These are phyloP conservation scores for Dicycla oo DNA, from an alignment of 2,888 invertebrate genomes.

Conservation along the genomic window DNA sequence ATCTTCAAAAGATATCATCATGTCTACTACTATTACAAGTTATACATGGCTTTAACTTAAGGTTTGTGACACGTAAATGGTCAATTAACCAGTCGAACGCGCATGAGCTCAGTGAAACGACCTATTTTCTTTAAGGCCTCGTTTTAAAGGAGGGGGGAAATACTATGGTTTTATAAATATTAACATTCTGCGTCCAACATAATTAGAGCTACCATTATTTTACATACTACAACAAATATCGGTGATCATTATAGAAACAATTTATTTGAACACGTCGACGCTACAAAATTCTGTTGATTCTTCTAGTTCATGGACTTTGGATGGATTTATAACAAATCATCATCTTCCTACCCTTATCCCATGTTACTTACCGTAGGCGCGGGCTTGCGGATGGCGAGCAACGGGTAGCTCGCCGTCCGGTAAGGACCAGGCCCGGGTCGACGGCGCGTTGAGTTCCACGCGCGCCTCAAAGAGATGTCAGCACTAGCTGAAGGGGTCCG, in stretches of 20 bases:
- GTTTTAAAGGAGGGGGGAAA: slow-evolving; percentile 5
- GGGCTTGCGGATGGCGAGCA: no score
- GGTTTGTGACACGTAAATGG: slow-evolving; percentile 26
- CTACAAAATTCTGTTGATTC: background rate
- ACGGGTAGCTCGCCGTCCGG: no score
- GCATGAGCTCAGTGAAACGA: slow-evolving; percentile 34
- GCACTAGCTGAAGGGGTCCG: no score
- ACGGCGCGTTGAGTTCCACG: no score
- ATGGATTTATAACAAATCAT: no score
- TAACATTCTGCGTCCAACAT: background rate
- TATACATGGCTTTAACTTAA: background rate
- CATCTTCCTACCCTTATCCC: no score
- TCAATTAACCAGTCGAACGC: slow-evolving; percentile 36
- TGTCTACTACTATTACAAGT: background rate
- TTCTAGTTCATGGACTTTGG: background rate
- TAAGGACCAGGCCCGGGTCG: no score
- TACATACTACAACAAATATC: background rate
- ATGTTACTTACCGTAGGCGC: no score
- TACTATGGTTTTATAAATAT: background rate
- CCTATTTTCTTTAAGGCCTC: slow-evolving; percentile 28
- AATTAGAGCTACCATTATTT: background rate
- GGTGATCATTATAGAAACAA: background rate
- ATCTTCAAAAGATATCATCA: background rate
- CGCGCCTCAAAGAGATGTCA: no score
- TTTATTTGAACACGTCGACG: background rate